Evolutionary conservation across 1,140 invertebrate species (phyloP), one percentile per base, ranked within the genome.

Genomic region (Campoletis sonorensis): DNA sequence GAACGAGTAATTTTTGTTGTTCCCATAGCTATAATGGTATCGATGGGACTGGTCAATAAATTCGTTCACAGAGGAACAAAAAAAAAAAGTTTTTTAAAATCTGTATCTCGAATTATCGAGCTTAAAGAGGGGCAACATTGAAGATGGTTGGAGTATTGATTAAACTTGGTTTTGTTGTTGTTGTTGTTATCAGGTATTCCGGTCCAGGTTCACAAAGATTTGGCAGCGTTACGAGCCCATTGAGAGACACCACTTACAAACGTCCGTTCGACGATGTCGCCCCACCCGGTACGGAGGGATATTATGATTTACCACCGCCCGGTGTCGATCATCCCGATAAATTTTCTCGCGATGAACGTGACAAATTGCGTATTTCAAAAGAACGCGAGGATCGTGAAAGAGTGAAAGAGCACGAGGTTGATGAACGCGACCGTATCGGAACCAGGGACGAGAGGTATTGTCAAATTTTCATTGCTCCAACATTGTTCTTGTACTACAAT

Each of bases 271-370:
- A 92, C 23, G 91, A 92, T 40, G 91, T 92, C 16, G 91, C 91
- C 21, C 91, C 91, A 13, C 91, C 91, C n/a, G 91, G 91, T 21
- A 92, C 91, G 2, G 91, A 92, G 58, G 91, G 91, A 0, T 92
- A 92, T 82, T 92, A 92, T 58, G 91, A 92, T 67, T 82, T 92
- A 1, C 90, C 91, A 45, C 91, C 91, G n/a, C 91, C 91, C 5
- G 91, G 91, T n/a, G 88, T 92, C 23, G 91, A 92, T 83, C 88
- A 90, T 84, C 85, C 88, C 7, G 90, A 91, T 30, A 88, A 88
- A 80, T 82, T 75, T 4, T 30, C 81, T 18, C 84, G 86, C 1
- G 88, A 89, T 8, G 88, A 89, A 79, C 87, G 88, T 15, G 88
- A 89, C 4, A 85, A 88, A 40, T 64, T 80, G n/a, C 83, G 88